A percentile compares a stretch with the other conserved stretches of the same genome.
Evolutionary conservation across 2,888 invertebrate genomes (phyloP).

Genomic region (Drosophila yooni): DNA sequence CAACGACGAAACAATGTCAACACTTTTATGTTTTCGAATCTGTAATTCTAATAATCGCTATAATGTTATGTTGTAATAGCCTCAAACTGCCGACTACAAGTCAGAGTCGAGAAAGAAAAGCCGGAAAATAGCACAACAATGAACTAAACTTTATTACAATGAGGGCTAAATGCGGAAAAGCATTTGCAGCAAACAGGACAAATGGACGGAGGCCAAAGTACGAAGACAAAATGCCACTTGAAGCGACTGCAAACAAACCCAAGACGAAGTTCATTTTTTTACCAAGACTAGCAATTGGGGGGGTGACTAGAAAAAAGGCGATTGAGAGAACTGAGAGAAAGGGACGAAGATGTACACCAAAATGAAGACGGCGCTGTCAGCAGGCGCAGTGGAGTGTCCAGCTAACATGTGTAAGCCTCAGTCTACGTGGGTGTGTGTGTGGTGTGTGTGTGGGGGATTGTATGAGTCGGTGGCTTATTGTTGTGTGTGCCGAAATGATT

Average conservation of each 20-base stretch:
- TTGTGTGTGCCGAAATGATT: constrained; percentile 77
- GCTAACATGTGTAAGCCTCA: constrained; percentile 73
- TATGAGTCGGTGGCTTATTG: constrained; percentile 60
- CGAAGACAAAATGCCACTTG: constrained; percentile 48
- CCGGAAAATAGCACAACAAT: constrained; percentile 61
- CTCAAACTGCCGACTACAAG: background rate
- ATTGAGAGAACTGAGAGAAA: background rate
- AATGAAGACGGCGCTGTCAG: constrained; percentile 37
- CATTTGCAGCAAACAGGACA: constrained; percentile 27
- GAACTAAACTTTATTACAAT: constrained; percentile 63
- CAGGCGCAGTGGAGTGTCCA: constrained; percentile 54
- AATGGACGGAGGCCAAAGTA: background rate
- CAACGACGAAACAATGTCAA: background rate
- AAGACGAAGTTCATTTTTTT: constrained; percentile 64
- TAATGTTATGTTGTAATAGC: background rate
- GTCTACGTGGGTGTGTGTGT: constrained; percentile 7
- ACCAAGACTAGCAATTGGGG: constrained; percentile 8
- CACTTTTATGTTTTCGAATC: background rate
- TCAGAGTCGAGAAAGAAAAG: constrained; percentile 18
- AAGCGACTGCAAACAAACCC: constrained; percentile 50
- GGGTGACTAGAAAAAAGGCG: background rate
- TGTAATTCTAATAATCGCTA: background rate
- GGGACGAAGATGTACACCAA: constrained; percentile 12
- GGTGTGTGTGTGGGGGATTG: constrained; percentile 10
- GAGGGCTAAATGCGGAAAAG: constrained; percentile 52